phyloP scores from a whole-genome alignment of 2,113 vertebrate genomes.

The Corythaixoides concolor region DNA sequence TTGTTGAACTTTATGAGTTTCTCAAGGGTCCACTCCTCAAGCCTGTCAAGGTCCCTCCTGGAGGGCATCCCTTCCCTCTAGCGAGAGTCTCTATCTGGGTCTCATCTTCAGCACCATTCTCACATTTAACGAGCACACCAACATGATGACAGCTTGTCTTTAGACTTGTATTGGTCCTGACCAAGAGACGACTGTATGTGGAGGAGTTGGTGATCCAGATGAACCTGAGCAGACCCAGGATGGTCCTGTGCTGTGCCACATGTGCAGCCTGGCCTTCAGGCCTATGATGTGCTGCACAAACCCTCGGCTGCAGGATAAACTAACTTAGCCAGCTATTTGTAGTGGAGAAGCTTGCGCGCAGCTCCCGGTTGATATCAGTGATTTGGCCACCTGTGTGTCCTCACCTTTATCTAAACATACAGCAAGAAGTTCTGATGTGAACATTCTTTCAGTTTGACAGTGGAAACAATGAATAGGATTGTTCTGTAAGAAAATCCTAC shows the following conservation, averaged over 20 bases:
- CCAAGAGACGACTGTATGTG: not conserved
- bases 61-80: not conserved
- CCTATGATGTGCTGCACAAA: accelerated
- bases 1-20: not conserved
- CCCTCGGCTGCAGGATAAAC: no score
- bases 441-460: not conserved
- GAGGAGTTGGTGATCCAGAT: not conserved
- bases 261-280: not conserved
- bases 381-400: not conserved
- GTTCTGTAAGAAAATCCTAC: not conserved
- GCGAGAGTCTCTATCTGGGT: not conserved
- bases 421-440: not conserved
- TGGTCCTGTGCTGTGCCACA: not conserved
- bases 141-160: not conserved
- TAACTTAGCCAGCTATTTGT: no score
- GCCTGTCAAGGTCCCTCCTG: not conserved
- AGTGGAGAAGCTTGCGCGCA: not conserved
- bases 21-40: not conserved
- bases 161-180: not conserved
- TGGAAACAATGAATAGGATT: accelerated
- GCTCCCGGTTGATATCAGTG: not conserved
- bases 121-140: not conserved
- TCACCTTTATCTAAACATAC: accelerated
- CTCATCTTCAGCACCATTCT: not conserved
- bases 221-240: not conserved